Percentiles rank a stretch among this genome's conserved stretches.
Evolutionary conservation across 2,113 vertebrate genomes (phyloP).

Genomic region (Pongo pygmaeus): DNA sequence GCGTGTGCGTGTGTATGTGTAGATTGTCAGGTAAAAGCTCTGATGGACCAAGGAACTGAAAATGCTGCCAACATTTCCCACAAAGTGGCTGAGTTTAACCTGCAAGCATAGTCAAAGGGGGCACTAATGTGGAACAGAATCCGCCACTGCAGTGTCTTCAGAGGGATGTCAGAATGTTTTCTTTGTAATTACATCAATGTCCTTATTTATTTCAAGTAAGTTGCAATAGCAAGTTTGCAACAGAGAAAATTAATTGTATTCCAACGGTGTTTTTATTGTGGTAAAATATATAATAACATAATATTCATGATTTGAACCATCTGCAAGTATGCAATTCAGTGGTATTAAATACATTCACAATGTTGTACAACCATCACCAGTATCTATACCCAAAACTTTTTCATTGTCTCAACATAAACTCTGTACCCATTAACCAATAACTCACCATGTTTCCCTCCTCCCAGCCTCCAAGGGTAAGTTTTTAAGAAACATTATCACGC

Average conservation of each 20-base stretch:
- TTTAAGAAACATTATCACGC: not conserved
- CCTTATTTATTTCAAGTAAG: constrained; percentile 25
- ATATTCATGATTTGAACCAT: not conserved
- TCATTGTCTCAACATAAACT: not conserved
- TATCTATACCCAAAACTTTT: not conserved
- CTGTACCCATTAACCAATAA: not conserved
- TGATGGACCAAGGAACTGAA: not conserved
- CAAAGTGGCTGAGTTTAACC: not conserved
- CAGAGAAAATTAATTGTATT: not conserved
- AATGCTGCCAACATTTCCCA: not conserved
- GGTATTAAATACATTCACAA: not conserved
- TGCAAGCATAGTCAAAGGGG: not conserved
- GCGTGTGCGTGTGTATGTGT: not conserved
- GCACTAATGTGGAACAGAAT: not conserved
- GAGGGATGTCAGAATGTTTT: not conserved
- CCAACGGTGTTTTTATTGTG: not conserved
- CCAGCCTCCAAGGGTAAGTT: not conserved
- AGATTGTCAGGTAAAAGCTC: not conserved
- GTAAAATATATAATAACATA: not conserved
- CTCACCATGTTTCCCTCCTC: not conserved
- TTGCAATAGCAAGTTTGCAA: not conserved
- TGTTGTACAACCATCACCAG: not conserved
- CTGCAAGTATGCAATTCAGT: not conserved
- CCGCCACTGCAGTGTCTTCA: not conserved
- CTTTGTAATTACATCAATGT: not conserved